phyloP scores from a whole-genome alignment of 2,888 invertebrate genomes.

The Nyleta sp. region DNA sequence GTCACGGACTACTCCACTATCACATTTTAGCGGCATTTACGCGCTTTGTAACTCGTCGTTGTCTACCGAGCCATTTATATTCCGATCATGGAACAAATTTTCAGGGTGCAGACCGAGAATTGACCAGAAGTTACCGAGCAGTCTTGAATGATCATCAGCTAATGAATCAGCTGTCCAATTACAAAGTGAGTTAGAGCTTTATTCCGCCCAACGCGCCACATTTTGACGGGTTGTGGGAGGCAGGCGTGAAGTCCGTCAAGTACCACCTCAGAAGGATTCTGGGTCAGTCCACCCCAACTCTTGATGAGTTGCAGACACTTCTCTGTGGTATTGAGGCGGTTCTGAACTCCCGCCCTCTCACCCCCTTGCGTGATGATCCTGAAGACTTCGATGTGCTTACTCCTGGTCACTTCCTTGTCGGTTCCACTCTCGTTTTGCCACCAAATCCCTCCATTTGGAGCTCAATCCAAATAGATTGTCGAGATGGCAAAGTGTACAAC shows the following conservation, averaged over 20 bases:
- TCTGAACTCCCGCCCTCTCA: conserved; percentile 57
- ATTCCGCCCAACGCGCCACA: not conserved
- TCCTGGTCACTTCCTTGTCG: conserved; percentile 67
- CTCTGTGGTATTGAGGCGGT: conserved; percentile 46
- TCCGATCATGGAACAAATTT: conserved; percentile 49
- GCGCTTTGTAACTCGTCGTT: not conserved
- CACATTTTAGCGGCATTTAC: conserved; percentile 7
- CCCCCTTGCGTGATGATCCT: conserved; percentile 41
- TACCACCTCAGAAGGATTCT: no score
- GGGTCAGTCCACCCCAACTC: no score
- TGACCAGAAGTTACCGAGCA: not conserved
- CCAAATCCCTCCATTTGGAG: conserved; percentile 56
- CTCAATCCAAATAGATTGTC: no score
- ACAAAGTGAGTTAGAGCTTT: not conserved
- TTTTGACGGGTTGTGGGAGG: not conserved
- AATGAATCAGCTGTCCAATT: no score
- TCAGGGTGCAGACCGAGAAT: not conserved
- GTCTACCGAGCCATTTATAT: conserved; percentile 18
- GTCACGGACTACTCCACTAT: conserved; percentile 10
- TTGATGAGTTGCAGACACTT: no score
- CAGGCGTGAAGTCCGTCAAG: not conserved
- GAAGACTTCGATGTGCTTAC: conserved; percentile 55
- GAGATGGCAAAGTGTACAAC: conserved; percentile 62
- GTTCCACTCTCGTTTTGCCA: conserved; percentile 55
- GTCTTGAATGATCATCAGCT: not conserved